Base-by-base conservation (phyloP, 2,797 vertebrate species). In the Chrosomus eos region DNA sequence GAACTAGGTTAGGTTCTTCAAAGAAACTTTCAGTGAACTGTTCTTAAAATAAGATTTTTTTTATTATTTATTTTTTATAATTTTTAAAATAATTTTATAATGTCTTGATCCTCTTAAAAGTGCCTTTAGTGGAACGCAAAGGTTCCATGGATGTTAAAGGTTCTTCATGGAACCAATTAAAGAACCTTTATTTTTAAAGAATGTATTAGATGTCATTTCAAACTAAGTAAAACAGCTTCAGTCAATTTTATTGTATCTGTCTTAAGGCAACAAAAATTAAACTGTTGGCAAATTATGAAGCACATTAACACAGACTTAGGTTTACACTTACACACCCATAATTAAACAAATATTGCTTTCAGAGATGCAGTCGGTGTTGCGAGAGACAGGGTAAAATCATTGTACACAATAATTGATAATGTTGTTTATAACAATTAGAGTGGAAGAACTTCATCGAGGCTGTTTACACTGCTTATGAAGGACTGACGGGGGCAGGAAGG, bases 301-400 rank as follows among this genome's bases (percentile, higher is more conserved):
- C 26, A 38, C 75, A 78, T 14, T 40, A 80, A 23, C 40, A 80
- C 7, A 7, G 5, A 33, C 48, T 33, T 45, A 33, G 9, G 1
- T 6, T 51, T 64, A 68, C 19, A 51, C 45, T 26, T 64, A 68
- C 19, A 51, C 45, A 18, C 36, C 11, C 10, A 51, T 68, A 7
- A 68, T 51, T 38, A 28, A 80, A 70, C 21, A 80, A 70, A 70
- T 33, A 55, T 28, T 70, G 21, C 8, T 28, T 28, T 80, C 23
- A 51, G 14, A 48, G 26, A 16, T 18, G 10, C 6, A 18, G n/a
- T 5, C 60, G 16, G 7, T 45, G 45, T 3, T 53, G 23, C 19
- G 6, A 21, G 21, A 36, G 13, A 14, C 14, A 36, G 31, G 7
- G 14, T 28, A 2, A 4, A 38, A 26, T 80, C 31, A 26, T 7